These are phyloP conservation scores for Odontocolon sp. DNA, from an alignment of 2,888 invertebrate species.

Conservation along the genomic window DNA sequence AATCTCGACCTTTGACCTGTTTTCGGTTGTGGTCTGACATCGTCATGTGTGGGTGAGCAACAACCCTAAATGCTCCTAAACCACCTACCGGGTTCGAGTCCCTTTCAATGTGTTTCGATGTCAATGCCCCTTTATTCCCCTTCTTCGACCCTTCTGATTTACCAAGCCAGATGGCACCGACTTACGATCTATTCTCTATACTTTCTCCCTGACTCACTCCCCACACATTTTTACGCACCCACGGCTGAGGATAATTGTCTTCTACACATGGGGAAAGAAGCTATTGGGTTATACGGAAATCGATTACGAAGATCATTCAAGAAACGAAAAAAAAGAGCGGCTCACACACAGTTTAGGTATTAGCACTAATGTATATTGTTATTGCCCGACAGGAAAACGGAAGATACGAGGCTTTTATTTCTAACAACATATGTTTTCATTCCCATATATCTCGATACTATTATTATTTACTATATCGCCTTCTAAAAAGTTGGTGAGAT, in stretches of 20 bases:
- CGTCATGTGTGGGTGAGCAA: not conserved
- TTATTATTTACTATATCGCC: not conserved
- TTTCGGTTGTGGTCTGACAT: not conserved
- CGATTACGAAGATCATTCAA: not conserved
- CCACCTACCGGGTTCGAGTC: not conserved
- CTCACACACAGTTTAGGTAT: not conserved
- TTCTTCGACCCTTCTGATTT: constrained; percentile 1
- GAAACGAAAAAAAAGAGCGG: not conserved
- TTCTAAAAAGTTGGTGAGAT: no score
- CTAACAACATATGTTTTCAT: not conserved
- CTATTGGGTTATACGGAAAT: constrained; percentile 7
- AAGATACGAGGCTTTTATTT: constrained; percentile 7
- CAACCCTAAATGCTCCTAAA: constrained; percentile 9
- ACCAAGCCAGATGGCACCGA: constrained; percentile 22
- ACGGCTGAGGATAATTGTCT: constrained; percentile 19
- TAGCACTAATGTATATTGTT: not conserved
- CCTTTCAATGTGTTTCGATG: constrained; percentile 9
- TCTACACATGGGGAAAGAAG: not conserved
- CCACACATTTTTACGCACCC: not conserved
- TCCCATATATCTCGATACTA: not conserved
- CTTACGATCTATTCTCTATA: not conserved
- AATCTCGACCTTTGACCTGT: constrained; percentile 38
- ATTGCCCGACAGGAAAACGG: constrained; percentile 1
- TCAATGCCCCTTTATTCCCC: not conserved
- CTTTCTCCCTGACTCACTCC: not conserved